Conservation (phyloP, 2,888 invertebrate species). For the Cantharis nigra region DNA sequence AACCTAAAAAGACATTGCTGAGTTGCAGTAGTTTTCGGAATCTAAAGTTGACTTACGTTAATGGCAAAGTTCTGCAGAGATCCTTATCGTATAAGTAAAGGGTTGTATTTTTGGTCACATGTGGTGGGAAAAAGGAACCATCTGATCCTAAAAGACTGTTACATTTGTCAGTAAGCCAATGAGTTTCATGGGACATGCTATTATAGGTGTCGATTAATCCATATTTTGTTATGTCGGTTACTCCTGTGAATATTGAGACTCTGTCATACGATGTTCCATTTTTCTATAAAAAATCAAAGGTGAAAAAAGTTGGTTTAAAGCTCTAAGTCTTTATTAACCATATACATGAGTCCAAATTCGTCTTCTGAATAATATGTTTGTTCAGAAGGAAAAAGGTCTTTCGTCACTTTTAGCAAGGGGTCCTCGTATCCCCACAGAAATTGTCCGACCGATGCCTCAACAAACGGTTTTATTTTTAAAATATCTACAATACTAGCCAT, state of each 20-base stretch:
- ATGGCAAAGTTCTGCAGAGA: no score
- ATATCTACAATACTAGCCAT: no score
- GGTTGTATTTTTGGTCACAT: slow-evolving; percentile 57
- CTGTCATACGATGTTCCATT: slow-evolving; percentile 76
- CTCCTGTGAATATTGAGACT: slow-evolving; percentile 79
- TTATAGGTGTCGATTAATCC: slow-evolving; percentile 80
- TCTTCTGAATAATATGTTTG: slow-evolving; percentile 89
- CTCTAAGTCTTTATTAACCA: slow-evolving; percentile 61
- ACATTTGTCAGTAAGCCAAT: slow-evolving; percentile 79
- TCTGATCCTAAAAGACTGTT: slow-evolving; percentile 85
- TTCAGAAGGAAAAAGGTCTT: slow-evolving; percentile 88
- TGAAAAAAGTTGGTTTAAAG: no score
- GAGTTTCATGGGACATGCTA: slow-evolving; percentile 69
- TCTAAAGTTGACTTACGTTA: slow-evolving; percentile 49
- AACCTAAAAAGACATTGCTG: no score
- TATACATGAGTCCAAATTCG: slow-evolving; percentile 87
- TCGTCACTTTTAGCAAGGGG: slow-evolving; percentile 56
- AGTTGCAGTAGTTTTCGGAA: no score
- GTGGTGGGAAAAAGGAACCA: slow-evolving; percentile 90
- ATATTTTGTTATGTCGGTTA: slow-evolving; percentile 71
- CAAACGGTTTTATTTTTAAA: no score
- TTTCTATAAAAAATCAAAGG: slow-evolving; percentile 60
- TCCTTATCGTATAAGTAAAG: no score
- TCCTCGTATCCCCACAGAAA: no score
- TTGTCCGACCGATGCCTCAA: no score